Conservation (phyloP, 2,113 vertebrate genomes). For the Lophotis ruficrista region DNA sequence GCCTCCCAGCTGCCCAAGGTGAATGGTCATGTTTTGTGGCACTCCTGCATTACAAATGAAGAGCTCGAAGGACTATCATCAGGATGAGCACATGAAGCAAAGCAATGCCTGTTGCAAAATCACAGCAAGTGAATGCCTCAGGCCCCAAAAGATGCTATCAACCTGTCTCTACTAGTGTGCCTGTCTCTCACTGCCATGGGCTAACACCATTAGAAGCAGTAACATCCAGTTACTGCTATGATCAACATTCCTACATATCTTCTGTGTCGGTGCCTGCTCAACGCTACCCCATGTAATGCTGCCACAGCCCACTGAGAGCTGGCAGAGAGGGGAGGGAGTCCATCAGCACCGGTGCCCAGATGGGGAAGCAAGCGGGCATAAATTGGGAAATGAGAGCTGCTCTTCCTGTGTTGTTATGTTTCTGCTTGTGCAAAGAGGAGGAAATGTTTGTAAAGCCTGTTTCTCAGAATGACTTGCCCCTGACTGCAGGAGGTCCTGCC, state of each 20-base stretch:
- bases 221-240: neutral
- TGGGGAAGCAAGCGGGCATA: neutral
- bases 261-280: neutral
- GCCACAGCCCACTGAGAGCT: neutral
- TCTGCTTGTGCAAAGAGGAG: constrained; percentile 4
- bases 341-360: neutral
- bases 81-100: neutral
- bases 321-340: neutral
- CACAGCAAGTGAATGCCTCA: neutral
- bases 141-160: neutral
- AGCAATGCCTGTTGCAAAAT: neutral
- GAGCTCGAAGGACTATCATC: neutral
- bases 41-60: neutral
- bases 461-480: neutral
- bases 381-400: neutral
- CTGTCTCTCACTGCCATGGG: neutral
- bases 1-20: neutral
- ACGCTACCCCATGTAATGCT: neutral
- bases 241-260: neutral
- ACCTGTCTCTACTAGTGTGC: neutral
- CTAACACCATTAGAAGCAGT: neutral
- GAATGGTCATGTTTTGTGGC: neutral
- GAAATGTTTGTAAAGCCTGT: neutral
- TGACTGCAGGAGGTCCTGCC: neutral
- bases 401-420: neutral